Evolutionary conservation across 2,888 invertebrate genomes (phyloP).

Genomic region (Tenthredo mesomela): DNA sequence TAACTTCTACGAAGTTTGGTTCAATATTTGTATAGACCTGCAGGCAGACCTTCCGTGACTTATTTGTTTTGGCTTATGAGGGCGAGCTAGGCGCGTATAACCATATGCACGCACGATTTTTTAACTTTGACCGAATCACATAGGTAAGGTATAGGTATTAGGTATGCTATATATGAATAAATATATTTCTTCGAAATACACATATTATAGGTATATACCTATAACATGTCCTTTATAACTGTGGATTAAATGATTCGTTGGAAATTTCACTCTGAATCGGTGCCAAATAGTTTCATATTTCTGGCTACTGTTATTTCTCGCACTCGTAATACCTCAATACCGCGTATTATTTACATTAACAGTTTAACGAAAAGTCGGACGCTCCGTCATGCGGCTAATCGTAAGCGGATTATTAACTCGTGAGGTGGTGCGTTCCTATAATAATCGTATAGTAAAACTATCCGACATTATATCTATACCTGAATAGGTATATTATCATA

Average conservation of each 20-base stretch:
- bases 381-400: neutral
- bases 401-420: neutral
- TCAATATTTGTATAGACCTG: slow-evolving; percentile 40
- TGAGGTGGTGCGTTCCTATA: neutral
- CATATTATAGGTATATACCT: no score
- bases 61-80: slow-evolving; percentile 10
- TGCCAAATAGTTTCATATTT: no score
- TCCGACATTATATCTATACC: no score
- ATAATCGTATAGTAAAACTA: neutral
- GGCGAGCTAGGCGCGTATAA: neutral
- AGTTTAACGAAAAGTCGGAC: neutral
- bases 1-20: slow-evolving; percentile 36
- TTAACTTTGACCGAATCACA: neutral
- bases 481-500: no score
- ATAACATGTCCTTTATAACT: no score
- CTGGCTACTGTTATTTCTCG: no score
- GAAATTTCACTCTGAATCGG: no score
- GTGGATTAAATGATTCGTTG: no score
- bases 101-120: neutral
- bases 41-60: slow-evolving; percentile 28
- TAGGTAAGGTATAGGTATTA: neutral
- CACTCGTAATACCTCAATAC: no score
- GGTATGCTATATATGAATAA: neutral
- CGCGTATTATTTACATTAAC: neutral
- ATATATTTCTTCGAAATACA: neutral